Percentiles rank a stretch among this genome's conserved stretches.
Conservation (phyloP, 2,888 invertebrate species). For the Tipula lateralis region DNA sequence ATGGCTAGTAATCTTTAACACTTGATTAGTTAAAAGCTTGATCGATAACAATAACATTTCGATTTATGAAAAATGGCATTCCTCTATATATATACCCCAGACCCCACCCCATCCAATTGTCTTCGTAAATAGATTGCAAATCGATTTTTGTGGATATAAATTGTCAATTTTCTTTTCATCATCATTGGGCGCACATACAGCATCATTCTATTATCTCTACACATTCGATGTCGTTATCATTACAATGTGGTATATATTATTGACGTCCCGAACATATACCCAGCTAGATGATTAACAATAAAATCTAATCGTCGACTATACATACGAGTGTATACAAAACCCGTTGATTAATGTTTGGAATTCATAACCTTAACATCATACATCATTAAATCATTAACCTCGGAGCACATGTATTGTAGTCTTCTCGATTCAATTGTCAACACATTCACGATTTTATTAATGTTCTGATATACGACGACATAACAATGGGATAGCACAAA, state of each 20-base stretch:
- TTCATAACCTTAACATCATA: neutral
- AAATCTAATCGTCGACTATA: neutral
- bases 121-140: neutral
- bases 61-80: neutral
- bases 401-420: too few species aligned
- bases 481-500: too few species aligned
- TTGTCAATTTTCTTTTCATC: constrained; percentile 24
- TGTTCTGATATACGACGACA: too few species aligned
- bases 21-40: neutral
- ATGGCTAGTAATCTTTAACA: neutral
- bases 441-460: too few species aligned
- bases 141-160: neutral
- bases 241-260: neutral
- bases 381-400: neutral
- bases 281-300: neutral
- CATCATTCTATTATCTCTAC: neutral
- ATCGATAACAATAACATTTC: neutral
- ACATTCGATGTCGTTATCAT: neutral
- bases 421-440: too few species aligned
- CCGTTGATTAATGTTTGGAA: neutral
- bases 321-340: neutral
- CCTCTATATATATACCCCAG: too few species aligned
- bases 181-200: neutral
- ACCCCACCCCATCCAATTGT: neutral
- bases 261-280: neutral